Evolutionary conservation across 30 jellyfish, hydroid and myxozoan genomes (phyloP), one percentile per base, ranked within the genome.

Genomic region (Calvadosia cruxmelitensis): DNA sequence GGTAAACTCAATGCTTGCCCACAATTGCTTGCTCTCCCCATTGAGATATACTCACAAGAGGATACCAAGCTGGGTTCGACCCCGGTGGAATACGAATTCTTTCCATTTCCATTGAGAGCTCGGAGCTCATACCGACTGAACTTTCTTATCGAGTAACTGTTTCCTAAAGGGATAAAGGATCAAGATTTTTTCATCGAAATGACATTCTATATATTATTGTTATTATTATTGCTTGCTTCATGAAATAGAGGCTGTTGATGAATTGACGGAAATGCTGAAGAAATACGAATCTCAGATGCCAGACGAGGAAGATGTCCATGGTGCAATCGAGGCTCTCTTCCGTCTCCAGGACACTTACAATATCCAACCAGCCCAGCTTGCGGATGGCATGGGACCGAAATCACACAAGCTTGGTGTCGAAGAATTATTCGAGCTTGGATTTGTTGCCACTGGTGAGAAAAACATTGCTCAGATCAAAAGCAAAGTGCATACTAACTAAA

Each of bases 351-450:
- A 87, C 49, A 81, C 89, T 13, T 87, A 87, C 63, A 73, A 77
- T 27, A 68, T 87, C 3, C 53, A 84, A 50, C 89, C 94, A 0
- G 77, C 79, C 52, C 42, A 78, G n/a, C 72, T 87, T 74, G 68
- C 84, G 12, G 92, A 87, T 53, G 97, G 97, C 25, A 35, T 87
- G 31, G 93, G 93, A 48, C 84, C 86, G 0, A 42, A 77, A 5
- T 72, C 93, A 1, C 97, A 87, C 51, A 64, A 78, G n/a, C 67
- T 87, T 53, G 79, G 74, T n/a, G 29, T 87, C 29, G 97, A 87
- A 66, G 97, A 87, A 29, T 68, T 87, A 2, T 87, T 87, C 29
- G 97, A 87, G 65, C 71, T 87, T 34, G 97, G 97, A 29, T 87
- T 66, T 66, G 79, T 87, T 27, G 93, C 95, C 28, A 64, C 76